Base-by-base conservation (phyloP, 2,888 invertebrate genomes). In the Portevinia maculata region DNA sequence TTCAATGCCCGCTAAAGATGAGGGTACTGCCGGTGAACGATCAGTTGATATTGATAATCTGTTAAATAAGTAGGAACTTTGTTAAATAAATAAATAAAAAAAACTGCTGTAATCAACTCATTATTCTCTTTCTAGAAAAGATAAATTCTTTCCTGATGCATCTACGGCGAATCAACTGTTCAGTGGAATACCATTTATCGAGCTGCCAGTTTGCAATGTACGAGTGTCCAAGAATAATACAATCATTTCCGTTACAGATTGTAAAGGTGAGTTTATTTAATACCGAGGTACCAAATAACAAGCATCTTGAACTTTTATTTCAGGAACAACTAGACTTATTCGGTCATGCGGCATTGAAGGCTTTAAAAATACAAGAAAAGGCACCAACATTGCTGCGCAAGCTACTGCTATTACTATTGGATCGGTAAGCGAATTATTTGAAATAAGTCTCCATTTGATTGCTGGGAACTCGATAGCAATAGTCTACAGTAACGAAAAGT, bases 381-480 rank as follows among this genome's bases (percentile, higher is more conserved):
- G 98, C 81, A 99, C 99, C 3, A 98, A 98, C 89, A 95, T 99
- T 87, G 99, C 99, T 39, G 99, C 98, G 1, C 98, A 99, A 91
- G 96, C 98, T 9, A 96, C 98, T 21, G 98, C 97, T 21, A 94
- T 98, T 65, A 94, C 92, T 73, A 91, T 98, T 86, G 95, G 95
- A 85, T 91, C 92, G 74, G 97, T 97, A 92, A 92, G 93, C 91
- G 3, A 7, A 13, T 39, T 2, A 15, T 6, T 13, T 7, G 39
- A 15, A n/a, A 6, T 37, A 0, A 15, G 15, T 15, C 0, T 7
- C 13, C 5, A 39, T n/a, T n/a, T n/a, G n/a, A n/a, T n/a, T n/a
- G n/a, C n/a, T n/a, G n/a, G n/a, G n/a, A n/a, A n/a, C n/a, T n/a
- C n/a, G n/a, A n/a, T n/a, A n/a, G n/a, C n/a, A n/a, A n/a, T n/a